phyloP scores from a whole-genome alignment of 2,888 invertebrate genomes.

The Apomyelois bistriatella region DNA sequence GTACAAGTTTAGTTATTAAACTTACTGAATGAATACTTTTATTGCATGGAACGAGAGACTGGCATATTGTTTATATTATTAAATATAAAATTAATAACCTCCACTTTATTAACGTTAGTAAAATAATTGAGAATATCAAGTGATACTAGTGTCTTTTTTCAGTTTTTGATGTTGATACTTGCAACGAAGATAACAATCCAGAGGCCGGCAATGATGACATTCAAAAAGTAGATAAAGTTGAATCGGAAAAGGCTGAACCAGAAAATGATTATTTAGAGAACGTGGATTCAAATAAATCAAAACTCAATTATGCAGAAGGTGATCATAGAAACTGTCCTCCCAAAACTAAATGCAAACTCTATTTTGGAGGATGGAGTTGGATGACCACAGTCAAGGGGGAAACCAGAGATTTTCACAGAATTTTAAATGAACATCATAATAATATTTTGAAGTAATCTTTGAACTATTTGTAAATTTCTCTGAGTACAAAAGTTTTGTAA shows the following conservation, averaged over 20 bases:
- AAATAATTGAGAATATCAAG: slow-evolving; percentile 3
- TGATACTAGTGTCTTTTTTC: slow-evolving; percentile 4
- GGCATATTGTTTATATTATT: too few species aligned
- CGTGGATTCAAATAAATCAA: not conserved
- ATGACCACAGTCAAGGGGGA: slow-evolving; percentile 42
- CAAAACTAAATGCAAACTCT: slow-evolving; percentile 13
- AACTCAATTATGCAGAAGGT: not conserved
- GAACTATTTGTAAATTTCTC: too few species aligned
- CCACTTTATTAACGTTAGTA: too few species aligned
- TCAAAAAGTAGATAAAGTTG: not conserved
- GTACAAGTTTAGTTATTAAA: too few species aligned
- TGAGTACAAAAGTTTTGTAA: too few species aligned
- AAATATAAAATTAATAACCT: too few species aligned
- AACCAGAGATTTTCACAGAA: slow-evolving; percentile 46
- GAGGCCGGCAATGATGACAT: not conserved
- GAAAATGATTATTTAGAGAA: not conserved
- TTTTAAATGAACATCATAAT: slow-evolving; percentile 21
- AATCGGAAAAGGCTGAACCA: not conserved
- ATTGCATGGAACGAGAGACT: too few species aligned
- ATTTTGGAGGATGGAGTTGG: slow-evolving; percentile 38
- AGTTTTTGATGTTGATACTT: not conserved
- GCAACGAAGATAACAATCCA: not conserved
- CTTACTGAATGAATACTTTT: too few species aligned
- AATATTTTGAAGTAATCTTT: not conserved
- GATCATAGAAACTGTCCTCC: not conserved